phyloP scores from a whole-genome alignment of 2,888 invertebrate genomes.

The Drosophila fulvimacula region DNA sequence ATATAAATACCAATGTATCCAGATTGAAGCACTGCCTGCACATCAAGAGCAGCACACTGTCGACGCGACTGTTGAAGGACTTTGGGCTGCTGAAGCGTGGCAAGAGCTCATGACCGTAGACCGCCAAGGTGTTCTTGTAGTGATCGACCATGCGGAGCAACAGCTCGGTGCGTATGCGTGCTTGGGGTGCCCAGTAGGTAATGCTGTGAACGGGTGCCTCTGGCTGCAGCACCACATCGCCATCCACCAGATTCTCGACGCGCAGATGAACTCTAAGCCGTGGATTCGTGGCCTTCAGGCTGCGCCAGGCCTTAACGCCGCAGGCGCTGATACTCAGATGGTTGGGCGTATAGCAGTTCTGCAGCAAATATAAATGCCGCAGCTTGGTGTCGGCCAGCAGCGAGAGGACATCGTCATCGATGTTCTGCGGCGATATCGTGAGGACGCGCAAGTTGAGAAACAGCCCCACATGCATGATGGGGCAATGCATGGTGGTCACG shows the following conservation, averaged over 20 bases:
- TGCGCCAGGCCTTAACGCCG: slow-evolving; percentile 85
- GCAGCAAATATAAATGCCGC: slow-evolving; percentile 89
- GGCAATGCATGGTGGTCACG: slow-evolving; percentile 89
- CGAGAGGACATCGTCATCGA: slow-evolving; percentile 90
- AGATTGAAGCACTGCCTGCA: slow-evolving; percentile 89
- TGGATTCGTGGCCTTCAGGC: slow-evolving; percentile 86
- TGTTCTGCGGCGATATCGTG: slow-evolving; percentile 90
- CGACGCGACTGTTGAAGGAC: slow-evolving; percentile 89
- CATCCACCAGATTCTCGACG: slow-evolving; percentile 87
- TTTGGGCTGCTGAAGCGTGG: slow-evolving; percentile 89
- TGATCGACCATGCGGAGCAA: slow-evolving; percentile 87
- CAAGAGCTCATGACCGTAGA: slow-evolving; percentile 89
- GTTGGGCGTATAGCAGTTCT: slow-evolving; percentile 89
- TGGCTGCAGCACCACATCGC: slow-evolving; percentile 88
- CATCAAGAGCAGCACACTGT: slow-evolving; percentile 88
- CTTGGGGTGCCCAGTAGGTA: slow-evolving; percentile 88
- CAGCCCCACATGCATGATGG: slow-evolving; percentile 90
- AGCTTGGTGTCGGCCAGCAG: slow-evolving; percentile 88
- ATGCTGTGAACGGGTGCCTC: slow-evolving; percentile 89
- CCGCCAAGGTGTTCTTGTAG: slow-evolving; percentile 87
- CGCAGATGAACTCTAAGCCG: slow-evolving; percentile 89
- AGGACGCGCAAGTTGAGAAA: slow-evolving; percentile 90
- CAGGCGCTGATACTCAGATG: slow-evolving; percentile 86
- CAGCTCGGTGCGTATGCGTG: slow-evolving; percentile 86
- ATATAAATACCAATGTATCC: slow-evolving; percentile 87